Conservation (phyloP, 2,113 vertebrate species). For the Lepisosteus osseus region DNA sequence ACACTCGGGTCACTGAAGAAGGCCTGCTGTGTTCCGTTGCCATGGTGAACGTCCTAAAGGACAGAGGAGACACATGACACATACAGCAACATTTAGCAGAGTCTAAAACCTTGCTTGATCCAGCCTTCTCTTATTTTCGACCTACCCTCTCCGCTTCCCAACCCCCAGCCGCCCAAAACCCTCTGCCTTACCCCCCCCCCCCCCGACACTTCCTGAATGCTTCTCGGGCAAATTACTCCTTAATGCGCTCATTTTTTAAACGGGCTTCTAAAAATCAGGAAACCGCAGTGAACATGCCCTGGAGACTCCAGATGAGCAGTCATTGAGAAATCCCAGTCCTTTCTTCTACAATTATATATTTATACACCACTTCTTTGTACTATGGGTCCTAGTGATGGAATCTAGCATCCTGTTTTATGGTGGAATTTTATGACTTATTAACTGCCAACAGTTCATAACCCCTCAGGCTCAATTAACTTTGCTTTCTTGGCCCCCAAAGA, state of each 20-base stretch:
- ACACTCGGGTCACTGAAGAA: constrained; percentile 86
- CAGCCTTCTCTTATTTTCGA: constrained; percentile 60
- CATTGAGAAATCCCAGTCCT: constrained; percentile 88
- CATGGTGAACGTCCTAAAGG: constrained; percentile 87
- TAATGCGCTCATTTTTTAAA: constrained; percentile 89
- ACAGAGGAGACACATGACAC: constrained; percentile 91
- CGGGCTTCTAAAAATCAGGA: constrained; percentile 87
- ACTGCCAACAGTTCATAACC: constrained; percentile 98
- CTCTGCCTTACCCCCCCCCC: constrained; percentile 33
- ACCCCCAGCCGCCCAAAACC: constrained; percentile 37
- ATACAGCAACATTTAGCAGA: constrained; percentile 74
- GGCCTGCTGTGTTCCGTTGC: constrained; percentile 85
- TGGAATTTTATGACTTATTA: constrained; percentile 97
- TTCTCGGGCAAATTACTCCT: constrained; percentile 83
- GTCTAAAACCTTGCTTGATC: constrained; percentile 46
- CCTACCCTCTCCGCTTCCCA: constrained; percentile 56
- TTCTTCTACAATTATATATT: constrained; percentile 84
- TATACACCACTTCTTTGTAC: constrained; percentile 88
- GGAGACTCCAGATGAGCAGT: constrained; percentile 83
- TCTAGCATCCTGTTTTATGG: constrained; percentile 87
- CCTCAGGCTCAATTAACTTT: constrained; percentile 89
- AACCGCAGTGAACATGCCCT: constrained; percentile 79
- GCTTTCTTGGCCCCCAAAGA: constrained; percentile 81
- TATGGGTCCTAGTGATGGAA: constrained; percentile 85
- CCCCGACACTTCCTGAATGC: constrained; percentile 69